A percentile compares a stretch with the other conserved stretches of the same genome.
These are phyloP conservation scores for Silvanus unidentatus DNA, from an alignment of 2,888 invertebrate species.

Conservation along the genomic window DNA sequence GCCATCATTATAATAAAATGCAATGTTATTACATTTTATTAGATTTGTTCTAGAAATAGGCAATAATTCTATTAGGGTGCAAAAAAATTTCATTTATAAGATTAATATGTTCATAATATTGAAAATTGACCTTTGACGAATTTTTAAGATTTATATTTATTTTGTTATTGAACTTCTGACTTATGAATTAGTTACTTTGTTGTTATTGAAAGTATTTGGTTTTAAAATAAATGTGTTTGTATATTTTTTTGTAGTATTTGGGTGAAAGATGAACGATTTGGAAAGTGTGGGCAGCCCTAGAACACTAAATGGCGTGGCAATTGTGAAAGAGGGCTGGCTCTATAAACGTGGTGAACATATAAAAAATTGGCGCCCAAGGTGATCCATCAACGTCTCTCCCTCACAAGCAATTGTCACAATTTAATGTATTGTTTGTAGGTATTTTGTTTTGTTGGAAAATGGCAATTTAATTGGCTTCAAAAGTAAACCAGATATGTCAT, in stretches of 20 bases:
- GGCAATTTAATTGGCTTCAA: constrained; percentile 94
- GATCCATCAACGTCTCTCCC: constrained; percentile 1
- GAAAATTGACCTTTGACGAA: too few species aligned
- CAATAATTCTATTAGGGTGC: too few species aligned
- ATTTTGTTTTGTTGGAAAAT: constrained; percentile 91
- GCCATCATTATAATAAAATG: too few species aligned
- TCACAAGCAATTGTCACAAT: neutral
- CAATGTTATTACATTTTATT: too few species aligned
- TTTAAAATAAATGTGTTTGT: neutral
- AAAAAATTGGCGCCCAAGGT: constrained; percentile 93
- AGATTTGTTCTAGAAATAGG: too few species aligned
- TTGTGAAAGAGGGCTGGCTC: constrained; percentile 94
- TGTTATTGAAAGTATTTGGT: too few species aligned
- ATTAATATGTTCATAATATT: too few species aligned
- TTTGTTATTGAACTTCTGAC: too few species aligned
- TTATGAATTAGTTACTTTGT: too few species aligned
- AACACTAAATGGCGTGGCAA: constrained; percentile 26
- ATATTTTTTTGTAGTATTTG: neutral
- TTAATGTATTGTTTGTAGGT: constrained; percentile 42
- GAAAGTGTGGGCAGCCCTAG: constrained; percentile 17
- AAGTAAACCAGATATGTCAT: constrained; percentile 75
- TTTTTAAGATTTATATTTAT: too few species aligned
- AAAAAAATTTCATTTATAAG: too few species aligned
- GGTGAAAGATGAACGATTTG: constrained; percentile 23
- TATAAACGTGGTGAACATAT: constrained; percentile 98